phyloP scores from a whole-genome alignment of 2,113 vertebrate species.

The Pterocles burchelli region DNA sequence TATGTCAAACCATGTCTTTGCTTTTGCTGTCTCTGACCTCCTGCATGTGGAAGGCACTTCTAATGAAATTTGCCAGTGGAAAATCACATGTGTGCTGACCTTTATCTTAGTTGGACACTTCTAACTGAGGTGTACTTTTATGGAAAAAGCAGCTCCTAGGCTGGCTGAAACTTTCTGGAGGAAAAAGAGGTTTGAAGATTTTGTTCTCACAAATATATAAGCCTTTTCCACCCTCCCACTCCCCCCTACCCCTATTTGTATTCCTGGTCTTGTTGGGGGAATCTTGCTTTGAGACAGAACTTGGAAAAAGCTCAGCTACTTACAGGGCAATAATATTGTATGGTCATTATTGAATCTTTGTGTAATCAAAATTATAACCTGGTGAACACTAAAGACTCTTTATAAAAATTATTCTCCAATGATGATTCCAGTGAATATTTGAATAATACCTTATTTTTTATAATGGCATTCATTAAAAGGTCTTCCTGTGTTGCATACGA shows the following conservation, averaged over 20 bases:
- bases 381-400: not conserved
- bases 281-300: not conserved
- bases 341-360: not conserved
- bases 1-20: not conserved
- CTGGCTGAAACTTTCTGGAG: not conserved
- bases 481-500: not conserved
- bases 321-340: not conserved
- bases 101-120: not conserved
- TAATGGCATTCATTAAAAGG: not conserved
- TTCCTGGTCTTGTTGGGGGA: not conserved
- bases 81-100: not conserved
- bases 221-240: accelerated
- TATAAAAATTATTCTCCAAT: not conserved
- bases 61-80: not conserved
- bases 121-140: not conserved
- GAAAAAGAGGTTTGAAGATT: not conserved
- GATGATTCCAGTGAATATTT: not conserved
- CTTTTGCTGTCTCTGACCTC: not conserved
- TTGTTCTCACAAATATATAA: not conserved
- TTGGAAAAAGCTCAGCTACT: not conserved
- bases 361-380: not conserved
- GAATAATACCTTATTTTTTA: not conserved
- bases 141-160: not conserved
- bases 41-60: not conserved
- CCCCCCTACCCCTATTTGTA: not conserved